phyloP scores from a whole-genome alignment of 2,888 invertebrate species.

The Hydraecia micacea region DNA sequence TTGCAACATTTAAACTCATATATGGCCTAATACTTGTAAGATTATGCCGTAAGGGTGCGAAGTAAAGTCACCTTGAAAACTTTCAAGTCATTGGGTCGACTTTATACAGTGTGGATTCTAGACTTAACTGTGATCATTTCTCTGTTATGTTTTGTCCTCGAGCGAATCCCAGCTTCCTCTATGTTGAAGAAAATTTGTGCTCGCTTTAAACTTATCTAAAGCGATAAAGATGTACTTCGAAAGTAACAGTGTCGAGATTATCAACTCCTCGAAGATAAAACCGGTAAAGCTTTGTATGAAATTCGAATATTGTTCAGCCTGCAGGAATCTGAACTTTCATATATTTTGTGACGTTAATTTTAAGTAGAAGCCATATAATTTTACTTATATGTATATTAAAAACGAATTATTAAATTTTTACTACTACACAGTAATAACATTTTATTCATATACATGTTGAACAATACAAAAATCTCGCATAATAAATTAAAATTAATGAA shows the following conservation, averaged over 20 bases:
- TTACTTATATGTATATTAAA: neutral
- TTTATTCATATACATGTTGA: neutral
- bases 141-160: conserved; percentile 49
- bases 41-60: conserved; percentile 49
- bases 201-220: conserved; percentile 56
- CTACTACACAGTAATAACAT: neutral
- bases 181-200: conserved; percentile 53
- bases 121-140: conserved; percentile 41
- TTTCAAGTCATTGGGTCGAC: conserved; percentile 35
- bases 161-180: conserved; percentile 51
- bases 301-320: conserved; percentile 47
- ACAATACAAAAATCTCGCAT: neutral
- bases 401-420: neutral
- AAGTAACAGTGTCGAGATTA: conserved; percentile 60
- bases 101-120: conserved; percentile 28
- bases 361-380: conserved; percentile 2
- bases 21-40: conserved; percentile 65
- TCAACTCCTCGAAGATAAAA: conserved; percentile 50
- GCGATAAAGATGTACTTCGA: conserved; percentile 52
- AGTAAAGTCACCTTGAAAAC: conserved; percentile 43
- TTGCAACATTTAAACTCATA: conserved; percentile 80
- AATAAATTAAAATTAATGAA: conserved; percentile 5
- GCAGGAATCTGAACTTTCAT: conserved; percentile 31
- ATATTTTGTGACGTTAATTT: conserved; percentile 32
- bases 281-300: conserved; percentile 55